Evolutionary conservation across 2,888 invertebrate genomes (phyloP), one percentile per base, ranked within the genome.

Genomic region (Subacronicta megacephala): DNA sequence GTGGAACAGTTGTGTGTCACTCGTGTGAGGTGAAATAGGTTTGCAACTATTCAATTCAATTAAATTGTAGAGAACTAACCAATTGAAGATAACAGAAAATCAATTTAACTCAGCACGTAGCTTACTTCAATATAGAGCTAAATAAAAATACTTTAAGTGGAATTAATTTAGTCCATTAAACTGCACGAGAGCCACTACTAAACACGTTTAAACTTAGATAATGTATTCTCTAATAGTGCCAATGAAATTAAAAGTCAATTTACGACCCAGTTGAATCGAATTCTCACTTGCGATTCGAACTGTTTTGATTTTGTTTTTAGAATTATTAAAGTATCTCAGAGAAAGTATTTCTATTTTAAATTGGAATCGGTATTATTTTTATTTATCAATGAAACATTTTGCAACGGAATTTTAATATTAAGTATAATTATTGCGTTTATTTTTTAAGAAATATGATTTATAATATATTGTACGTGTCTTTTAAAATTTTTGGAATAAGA

Each of bases 161-260:
- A 18, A 18, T 29, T 38, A 31, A 47, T 47, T 35, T 10, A 20
- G 47, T n/a, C 6, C 33, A 37, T 45, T 57, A 45, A 47, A 36
- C 26, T 16, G 33, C 33, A 12, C n/a, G 35, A 40, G 36, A 29
- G 29, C 10, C 18, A 41, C 36, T 56, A 36, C 23, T 54, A 42
- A 54, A 42, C 37, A 47, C 23, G 33, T 45, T 29, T n/a, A 12
- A n/a, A 15, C 17, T 26, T 53, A 5, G 15, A n/a, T 49, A 36
- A 46, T 37, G n/a, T 33, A 38, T 33, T 38, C 7, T 35, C 12
- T 16, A 23, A 37, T 15, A 20, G 36, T 18, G 13, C 36, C 17
- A 42, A 2, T 10, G 51, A 68, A 60, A 64, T 57, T 40, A 45
- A 63, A 62, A 63, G 7, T 15, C 13, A 41, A 60, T 68, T 57